Evolutionary conservation across 2,888 invertebrate species (phyloP).

Genomic region (Leistus spinibarbis): DNA sequence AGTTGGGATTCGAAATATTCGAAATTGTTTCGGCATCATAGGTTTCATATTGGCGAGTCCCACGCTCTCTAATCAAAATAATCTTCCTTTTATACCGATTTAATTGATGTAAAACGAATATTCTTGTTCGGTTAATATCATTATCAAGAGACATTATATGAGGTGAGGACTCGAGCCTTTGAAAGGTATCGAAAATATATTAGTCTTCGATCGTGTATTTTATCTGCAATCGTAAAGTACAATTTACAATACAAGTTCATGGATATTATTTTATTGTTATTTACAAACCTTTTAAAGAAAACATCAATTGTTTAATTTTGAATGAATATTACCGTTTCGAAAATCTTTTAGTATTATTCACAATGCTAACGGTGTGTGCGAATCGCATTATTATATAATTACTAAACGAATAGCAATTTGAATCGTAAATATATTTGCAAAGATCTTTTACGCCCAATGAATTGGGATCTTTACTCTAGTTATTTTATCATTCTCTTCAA

Average conservation of each 20-base stretch:
- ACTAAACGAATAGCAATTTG: too few relatives aligned
- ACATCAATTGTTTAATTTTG: too few relatives aligned
- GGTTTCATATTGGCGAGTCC: not conserved
- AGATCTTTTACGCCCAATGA: too few relatives aligned
- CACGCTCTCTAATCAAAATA: constrained; percentile 2
- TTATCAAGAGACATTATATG: constrained; percentile 44
- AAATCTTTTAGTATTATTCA: too few relatives aligned
- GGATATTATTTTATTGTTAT: too few relatives aligned
- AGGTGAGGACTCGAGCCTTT: not conserved
- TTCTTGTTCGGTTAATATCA: constrained; percentile 51
- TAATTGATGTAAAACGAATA: constrained; percentile 48
- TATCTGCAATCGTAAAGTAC: not conserved
- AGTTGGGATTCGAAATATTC: not conserved
- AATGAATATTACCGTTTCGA: too few relatives aligned
- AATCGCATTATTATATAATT: too few relatives aligned
- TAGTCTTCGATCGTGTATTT: not conserved
- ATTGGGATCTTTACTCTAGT: too few relatives aligned
- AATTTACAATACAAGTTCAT: not conserved
- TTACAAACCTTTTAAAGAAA: too few relatives aligned
- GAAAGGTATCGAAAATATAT: not conserved
- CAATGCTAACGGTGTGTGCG: too few relatives aligned
- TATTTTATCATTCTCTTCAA: too few relatives aligned
- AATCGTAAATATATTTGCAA: too few relatives aligned
- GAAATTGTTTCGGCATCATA: not conserved
- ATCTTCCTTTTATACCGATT: constrained; percentile 16